Evolutionary conservation across 2,888 invertebrate species (phyloP).

Genomic region (Chrysolina americana): DNA sequence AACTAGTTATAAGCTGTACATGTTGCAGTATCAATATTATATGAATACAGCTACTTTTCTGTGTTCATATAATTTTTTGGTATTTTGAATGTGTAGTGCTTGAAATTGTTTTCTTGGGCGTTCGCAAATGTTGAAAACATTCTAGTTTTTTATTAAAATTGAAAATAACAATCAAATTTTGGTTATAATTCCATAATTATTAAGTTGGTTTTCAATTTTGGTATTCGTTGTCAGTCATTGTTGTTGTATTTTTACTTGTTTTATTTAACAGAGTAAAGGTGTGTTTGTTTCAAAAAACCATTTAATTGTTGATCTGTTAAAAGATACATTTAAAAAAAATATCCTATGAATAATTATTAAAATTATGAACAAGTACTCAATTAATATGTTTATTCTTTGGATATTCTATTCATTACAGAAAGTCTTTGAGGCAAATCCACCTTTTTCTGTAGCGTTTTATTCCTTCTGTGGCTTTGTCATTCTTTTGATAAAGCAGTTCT

Average conservation of each 20-base stretch:
- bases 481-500: constrained; percentile 37
- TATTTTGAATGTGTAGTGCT: constrained; percentile 27
- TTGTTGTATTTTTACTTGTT: neutral
- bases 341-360: neutral
- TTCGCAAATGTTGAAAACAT: neutral
- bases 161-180: neutral
- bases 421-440: constrained; percentile 34
- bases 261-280: constrained; percentile 18
- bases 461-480: constrained; percentile 37
- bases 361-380: constrained; percentile 28
- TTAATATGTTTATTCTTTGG: neutral
- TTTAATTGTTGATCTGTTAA: neutral
- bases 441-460: constrained; percentile 31
- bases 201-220: neutral
- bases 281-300: constrained; percentile 21
- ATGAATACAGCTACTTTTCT: constrained; percentile 40
- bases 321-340: neutral
- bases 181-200: neutral
- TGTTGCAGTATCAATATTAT: constrained; percentile 32
- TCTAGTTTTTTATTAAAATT: neutral
- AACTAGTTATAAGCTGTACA: neutral
- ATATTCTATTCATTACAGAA: neutral
- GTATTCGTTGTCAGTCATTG: constrained; percentile 7
- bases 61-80: constrained; percentile 32
- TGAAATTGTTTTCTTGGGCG: constrained; percentile 14